phyloP scores from a whole-genome alignment of 2,888 invertebrate genomes.

The Drosophila barbarae region DNA sequence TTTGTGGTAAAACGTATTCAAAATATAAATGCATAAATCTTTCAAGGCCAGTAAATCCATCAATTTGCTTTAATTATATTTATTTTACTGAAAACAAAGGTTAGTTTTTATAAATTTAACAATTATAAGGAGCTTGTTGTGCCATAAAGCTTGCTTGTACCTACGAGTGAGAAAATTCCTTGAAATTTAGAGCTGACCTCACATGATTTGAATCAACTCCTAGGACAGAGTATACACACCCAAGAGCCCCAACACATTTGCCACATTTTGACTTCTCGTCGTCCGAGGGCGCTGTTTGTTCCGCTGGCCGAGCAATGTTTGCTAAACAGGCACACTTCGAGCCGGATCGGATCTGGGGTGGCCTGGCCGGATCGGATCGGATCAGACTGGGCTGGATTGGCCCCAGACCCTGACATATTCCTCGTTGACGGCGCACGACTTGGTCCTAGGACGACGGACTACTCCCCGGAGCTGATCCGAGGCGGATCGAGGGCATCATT shows the following conservation, averaged over 20 bases:
- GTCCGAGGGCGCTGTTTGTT: slow-evolving; percentile 55
- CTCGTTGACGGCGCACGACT: slow-evolving; percentile 72
- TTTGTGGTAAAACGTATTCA: no score
- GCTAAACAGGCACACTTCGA: slow-evolving; percentile 73
- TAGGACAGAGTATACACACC: slow-evolving; percentile 10
- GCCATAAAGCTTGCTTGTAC: neutral
- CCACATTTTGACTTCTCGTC: slow-evolving; percentile 69
- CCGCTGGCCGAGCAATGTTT: slow-evolving; percentile 55
- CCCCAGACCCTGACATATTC: slow-evolving; percentile 72
- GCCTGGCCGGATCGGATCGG: slow-evolving; percentile 13
- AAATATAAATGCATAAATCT: no score
- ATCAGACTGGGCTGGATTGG: slow-evolving; percentile 17
- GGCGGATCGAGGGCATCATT: slow-evolving; percentile 72
- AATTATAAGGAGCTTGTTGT: neutral
- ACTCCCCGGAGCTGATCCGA: slow-evolving; percentile 40
- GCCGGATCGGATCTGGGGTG: slow-evolving; percentile 46
- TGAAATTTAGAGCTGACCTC: neutral
- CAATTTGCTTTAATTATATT: no score
- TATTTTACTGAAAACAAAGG: neutral
- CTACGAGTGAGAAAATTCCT: neutral
- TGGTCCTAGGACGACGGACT: slow-evolving; percentile 56
- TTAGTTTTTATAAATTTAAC: neutral
- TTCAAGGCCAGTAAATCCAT: no score
- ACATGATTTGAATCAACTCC: slow-evolving; percentile 7
- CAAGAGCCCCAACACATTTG: slow-evolving; percentile 58